Evolutionary conservation across 2,797 vertebrate genomes (phyloP), one percentile per base, ranked within the genome.

Genomic region (Fistularia tabacaria): DNA sequence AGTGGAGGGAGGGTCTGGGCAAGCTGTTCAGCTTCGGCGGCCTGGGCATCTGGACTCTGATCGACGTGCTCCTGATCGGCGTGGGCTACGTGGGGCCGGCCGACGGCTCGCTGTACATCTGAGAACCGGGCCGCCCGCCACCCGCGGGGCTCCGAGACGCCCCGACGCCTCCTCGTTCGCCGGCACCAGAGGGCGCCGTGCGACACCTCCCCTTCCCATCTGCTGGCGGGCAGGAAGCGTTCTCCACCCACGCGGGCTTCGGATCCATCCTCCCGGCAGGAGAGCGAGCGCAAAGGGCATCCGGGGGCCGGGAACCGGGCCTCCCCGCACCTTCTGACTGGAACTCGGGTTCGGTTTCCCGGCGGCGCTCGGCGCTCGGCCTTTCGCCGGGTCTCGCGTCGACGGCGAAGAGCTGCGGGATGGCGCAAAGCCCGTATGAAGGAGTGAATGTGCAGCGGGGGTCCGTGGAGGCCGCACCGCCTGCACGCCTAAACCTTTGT

Each of bases 1-100:
- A 98, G 87, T 99, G 97, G 97, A 86, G 96, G 49, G 97, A 98
- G 54, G 97, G 97, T 59, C 92, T 99, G 6, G 97, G 97, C 71
- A 99, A 99, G 67, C 94, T 99, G 69, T 99, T 99, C 91, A 99
- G 97, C 82, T 99, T 99, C 15, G 97, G 97, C 10, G 97, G 97
- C 48, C 88, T 99, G 82, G 97, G 96, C 39, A 96, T 99, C 77
- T 99, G 97, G 97, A 99, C 97, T 0, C 57, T 92, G 71, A 96
- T 99, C 11, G 97, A 99, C 0, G 97, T 99, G 57, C 86, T 99
- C 1, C 88, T 99, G 5, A 98, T 99, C 12, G 95, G 93, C 0
- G 94, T 98, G 4, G 97, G 97, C 63, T 99, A 98, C 0, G 94
- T 99, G 57, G 97, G 96, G 8, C 97, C 97, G 0, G 96, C 95